Conservation (phyloP, 2,797 vertebrate genomes). For the Gymnodraco acuticeps region DNA sequence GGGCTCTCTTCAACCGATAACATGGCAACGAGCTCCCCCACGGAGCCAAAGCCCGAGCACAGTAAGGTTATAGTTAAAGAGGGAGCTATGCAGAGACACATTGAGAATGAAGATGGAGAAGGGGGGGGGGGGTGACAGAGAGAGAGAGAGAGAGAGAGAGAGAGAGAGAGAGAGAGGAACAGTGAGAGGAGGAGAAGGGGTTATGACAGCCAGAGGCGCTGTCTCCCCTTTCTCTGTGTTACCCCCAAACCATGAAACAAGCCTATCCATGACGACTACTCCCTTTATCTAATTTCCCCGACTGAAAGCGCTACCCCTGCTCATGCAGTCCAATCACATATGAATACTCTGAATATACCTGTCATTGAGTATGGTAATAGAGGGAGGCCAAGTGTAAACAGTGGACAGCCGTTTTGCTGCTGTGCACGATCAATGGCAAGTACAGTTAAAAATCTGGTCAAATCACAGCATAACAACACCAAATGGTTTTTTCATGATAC, state of each 20-base stretch:
- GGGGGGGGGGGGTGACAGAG: constrained; percentile 48
- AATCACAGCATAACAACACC: constrained; percentile 24
- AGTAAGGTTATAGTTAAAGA: constrained; percentile 68
- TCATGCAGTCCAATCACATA: constrained; percentile 45
- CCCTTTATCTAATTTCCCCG: constrained; percentile 57
- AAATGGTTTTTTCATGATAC: constrained; percentile 17
- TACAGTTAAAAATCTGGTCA: constrained; percentile 24
- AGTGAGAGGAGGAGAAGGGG: constrained; percentile 56
- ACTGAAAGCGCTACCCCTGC: constrained; percentile 56
- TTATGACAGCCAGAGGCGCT: constrained; percentile 79
- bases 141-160: constrained; percentile 11
- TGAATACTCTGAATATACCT: constrained; percentile 56
- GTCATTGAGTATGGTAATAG: constrained; percentile 59
- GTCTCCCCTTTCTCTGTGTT: constrained; percentile 68
- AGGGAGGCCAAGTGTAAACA: constrained; percentile 32
- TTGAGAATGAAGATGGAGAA: constrained; percentile 50
- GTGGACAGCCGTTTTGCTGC: constrained; percentile 38
- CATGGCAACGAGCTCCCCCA: constrained; percentile 71
- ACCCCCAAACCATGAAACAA: constrained; percentile 71
- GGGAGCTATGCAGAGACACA: constrained; percentile 65
- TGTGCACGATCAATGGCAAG: constrained; percentile 40
- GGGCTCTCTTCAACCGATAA: constrained; percentile 81
- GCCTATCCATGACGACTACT: constrained; percentile 67
- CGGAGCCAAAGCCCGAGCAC: constrained; percentile 60
- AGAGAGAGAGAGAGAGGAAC: constrained; percentile 14